Base-by-base conservation (phyloP, 2,797 vertebrate genomes). In the Pipistrellus pipistrellus region DNA sequence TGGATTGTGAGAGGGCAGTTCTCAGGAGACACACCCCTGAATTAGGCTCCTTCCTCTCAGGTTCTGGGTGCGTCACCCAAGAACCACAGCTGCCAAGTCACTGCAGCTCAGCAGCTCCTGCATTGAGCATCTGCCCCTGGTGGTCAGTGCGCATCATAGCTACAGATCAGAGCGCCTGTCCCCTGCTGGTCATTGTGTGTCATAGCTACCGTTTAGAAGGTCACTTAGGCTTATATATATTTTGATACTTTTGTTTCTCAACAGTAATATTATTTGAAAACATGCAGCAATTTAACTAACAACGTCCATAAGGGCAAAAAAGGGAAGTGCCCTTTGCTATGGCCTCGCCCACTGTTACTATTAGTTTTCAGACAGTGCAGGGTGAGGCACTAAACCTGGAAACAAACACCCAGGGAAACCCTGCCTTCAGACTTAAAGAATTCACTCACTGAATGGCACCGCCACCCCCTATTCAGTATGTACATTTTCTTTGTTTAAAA, bases 401-500 rank as follows among this genome's bases (percentile, higher is more conserved):
- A 84, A 57, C 15, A 77, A 57, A 27, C 66, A 25, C 30, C n/a
- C 38, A 73, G 55, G 48, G 23, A 72, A 72, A 71, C 35, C 14
- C 68, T 4, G 66, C 8, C 30, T 95, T 71, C n/a, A 30, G 46
- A 41, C 77, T 27, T 73, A 73, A 77, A 84, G 41, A 71, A 80
- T 72, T 48, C 12, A 27, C 15, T 76, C 35, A 55, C 51, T 62
- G 38, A 66, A 62, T 41, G 20, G 25, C 2, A 46, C 57, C 57
- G 35, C 27, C 20, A 59, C 30, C 59, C 55, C 5, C 23, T 73
- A 20, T 55, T 81, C 32, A 62, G 44, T 20, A 51, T 6, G 25
- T 46, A 57, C 35, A 20, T 62, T 86, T 83, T 86, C 35, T 95
- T 88, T 51, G 14, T 69, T 59, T 89, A 38, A 84, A 86, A 85